Base-by-base conservation (phyloP, 1,140 invertebrate species). In the Drosophila bipectinata region DNA sequence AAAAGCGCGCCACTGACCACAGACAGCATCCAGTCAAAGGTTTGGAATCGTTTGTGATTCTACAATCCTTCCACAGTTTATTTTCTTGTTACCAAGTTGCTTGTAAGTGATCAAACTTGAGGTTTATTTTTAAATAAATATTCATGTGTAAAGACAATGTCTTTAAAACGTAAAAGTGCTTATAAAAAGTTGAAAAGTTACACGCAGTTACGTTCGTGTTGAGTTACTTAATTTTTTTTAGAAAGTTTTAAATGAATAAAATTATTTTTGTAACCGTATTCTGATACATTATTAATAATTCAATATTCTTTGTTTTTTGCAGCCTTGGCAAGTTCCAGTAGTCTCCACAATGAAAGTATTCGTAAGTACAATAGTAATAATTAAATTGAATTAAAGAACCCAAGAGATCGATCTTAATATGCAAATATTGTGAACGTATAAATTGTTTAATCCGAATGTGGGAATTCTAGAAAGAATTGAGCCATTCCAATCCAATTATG, bases 1-100 rank as follows among this genome's bases (percentile, higher is more conserved):
- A 94, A 92, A 95, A 94, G 94, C 93, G 92, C 93, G 88, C 92
- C 92, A 92, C 92, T 91, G 91, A 92, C 91, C 92, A 92, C 92
- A 93, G 93, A 93, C 93, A 94, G 93, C 93, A 95, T 94, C 93
- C 94, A 95, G 94, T 95, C 94, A 91, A 91, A 91, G 90, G 88
- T 91, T 91, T 91, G 90, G 90, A 91, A 91, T 91, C 90, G 82
- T 73, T 73, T 56, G 89, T 89, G 82, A 82, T 91, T 91, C 90
- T 91, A 91, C 89, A 84, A 84, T 90, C 90, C 90, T 91, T 89
- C 62, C 69, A 81, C 79, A 79, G 72, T 77, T 59, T 69, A 67
- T 74, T 75, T 77, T 54, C 60, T 62, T 63, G 45, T 71, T 61
- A 56, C 68, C 79, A 64, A 79, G 75, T 79, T 83, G 69, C 72